Conservation (phyloP, 2,888 invertebrate species). For the Dynastes maya region DNA sequence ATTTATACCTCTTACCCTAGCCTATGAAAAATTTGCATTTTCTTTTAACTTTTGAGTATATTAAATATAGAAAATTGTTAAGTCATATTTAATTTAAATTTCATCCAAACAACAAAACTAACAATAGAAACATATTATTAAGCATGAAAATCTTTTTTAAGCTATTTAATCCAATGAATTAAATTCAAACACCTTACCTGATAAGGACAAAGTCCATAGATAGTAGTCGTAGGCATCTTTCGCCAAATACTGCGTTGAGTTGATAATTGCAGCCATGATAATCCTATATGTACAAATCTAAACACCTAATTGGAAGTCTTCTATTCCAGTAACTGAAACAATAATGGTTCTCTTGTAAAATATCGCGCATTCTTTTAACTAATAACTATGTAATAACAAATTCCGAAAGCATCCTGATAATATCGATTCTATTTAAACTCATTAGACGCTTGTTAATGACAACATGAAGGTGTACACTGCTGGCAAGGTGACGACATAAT, state of each 20-base stretch:
- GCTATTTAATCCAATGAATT: background rate
- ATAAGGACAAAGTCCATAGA: conserved; percentile 83
- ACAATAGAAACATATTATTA: background rate
- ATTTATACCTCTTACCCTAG: no score
- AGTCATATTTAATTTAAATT: no score
- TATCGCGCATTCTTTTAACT: background rate
- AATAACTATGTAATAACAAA: background rate
- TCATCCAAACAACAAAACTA: no score
- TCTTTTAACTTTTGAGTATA: no score
- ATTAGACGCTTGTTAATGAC: no score
- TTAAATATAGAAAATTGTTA: no score
- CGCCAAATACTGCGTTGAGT: conserved; percentile 73
- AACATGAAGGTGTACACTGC: no score
- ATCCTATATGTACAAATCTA: background rate
- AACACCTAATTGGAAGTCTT: background rate
- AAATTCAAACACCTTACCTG: conserved; percentile 73
- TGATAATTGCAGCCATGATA: conserved; percentile 63
- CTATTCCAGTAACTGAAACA: conserved; percentile 20
- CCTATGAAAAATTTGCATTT: no score
- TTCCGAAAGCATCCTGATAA: no score
- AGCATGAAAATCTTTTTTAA: background rate
- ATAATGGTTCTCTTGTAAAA: background rate
- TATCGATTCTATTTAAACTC: no score
- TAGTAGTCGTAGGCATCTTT: conserved; percentile 80
- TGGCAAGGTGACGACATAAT: background rate